Conservation (phyloP, 1,140 invertebrate species). For the Drosophila kurseongensis region DNA sequence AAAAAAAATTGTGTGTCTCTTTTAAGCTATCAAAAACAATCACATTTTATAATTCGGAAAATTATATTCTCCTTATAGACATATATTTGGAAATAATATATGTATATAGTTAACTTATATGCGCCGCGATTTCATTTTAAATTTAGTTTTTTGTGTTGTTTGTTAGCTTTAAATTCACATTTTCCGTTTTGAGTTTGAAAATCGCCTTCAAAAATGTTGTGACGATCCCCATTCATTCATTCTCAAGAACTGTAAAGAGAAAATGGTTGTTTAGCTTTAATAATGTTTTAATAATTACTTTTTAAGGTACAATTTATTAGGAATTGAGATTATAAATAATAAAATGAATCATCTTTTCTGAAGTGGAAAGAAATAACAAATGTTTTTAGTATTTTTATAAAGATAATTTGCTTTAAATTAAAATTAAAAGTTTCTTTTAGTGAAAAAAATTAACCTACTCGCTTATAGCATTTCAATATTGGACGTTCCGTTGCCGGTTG, state of each 20-base stretch:
- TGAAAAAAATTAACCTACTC: conserved; percentile 10
- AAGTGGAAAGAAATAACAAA: too few relatives aligned
- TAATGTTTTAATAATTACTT: background rate
- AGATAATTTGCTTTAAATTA: too few relatives aligned
- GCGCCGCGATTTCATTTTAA: background rate
- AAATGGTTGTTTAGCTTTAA: background rate
- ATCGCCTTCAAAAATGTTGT: conserved; percentile 21
- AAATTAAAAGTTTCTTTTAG: too few relatives aligned
- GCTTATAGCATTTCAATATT: conserved; percentile 83
- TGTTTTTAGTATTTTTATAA: too few relatives aligned
- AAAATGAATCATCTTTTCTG: too few relatives aligned
- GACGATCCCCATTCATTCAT: conserved; percentile 11
- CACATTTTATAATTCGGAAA: conserved; percentile 41
- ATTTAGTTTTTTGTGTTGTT: conserved; percentile 4
- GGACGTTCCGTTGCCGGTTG: conserved; percentile 82
- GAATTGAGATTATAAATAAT: too few relatives aligned
- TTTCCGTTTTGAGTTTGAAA: conserved; percentile 3
- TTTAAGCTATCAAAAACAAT: conserved; percentile 8
- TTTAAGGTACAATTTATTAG: too few relatives aligned
- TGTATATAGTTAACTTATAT: conserved; percentile 23
- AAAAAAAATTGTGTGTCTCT: background rate
- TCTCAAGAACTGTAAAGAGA: conserved; percentile 19
- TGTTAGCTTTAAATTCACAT: conserved; percentile 39
- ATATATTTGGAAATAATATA: background rate
- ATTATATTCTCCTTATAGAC: conserved; percentile 43